Conservation (phyloP, 2,888 invertebrate species). For the Dysmachus trigonus region DNA sequence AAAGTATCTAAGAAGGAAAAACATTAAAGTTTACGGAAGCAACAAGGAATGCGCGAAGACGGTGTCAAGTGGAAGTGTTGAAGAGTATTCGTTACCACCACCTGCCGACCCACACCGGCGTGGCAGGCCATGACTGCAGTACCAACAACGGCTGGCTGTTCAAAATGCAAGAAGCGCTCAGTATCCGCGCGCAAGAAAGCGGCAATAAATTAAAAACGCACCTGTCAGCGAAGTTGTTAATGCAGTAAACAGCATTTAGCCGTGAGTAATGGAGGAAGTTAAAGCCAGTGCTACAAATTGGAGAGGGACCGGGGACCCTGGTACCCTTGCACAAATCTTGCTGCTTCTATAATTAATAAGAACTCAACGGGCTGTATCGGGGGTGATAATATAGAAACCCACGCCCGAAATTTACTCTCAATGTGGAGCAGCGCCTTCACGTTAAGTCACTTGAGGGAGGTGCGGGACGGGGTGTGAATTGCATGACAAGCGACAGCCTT, state of each 20-base stretch:
- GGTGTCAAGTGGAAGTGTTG: neutral
- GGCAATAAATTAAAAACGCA: constrained; percentile 8
- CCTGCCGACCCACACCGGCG: neutral
- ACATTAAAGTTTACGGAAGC: neutral
- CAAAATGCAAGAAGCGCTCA: neutral
- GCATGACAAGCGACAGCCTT: neutral
- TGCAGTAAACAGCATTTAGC: neutral
- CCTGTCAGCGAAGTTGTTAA: constrained; percentile 2
- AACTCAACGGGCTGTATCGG: neutral
- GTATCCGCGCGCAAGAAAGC: neutral
- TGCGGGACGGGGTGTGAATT: neutral
- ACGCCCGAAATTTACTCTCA: neutral
- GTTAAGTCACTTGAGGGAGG: neutral
- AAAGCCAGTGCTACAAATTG: neutral
- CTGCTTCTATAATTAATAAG: neutral
- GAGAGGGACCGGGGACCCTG: neutral
- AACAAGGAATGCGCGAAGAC: neutral
- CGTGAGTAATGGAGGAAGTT: neutral
- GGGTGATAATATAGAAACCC: neutral
- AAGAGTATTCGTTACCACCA: neutral
- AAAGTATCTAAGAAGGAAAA: neutral
- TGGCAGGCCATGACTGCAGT: neutral
- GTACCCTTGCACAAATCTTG: neutral
- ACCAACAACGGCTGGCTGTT: neutral
- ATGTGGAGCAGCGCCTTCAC: neutral